Evolutionary conservation across 2,113 vertebrate species (phyloP), one percentile per base, ranked within the genome.

Genomic region (Zapornia atra): DNA sequence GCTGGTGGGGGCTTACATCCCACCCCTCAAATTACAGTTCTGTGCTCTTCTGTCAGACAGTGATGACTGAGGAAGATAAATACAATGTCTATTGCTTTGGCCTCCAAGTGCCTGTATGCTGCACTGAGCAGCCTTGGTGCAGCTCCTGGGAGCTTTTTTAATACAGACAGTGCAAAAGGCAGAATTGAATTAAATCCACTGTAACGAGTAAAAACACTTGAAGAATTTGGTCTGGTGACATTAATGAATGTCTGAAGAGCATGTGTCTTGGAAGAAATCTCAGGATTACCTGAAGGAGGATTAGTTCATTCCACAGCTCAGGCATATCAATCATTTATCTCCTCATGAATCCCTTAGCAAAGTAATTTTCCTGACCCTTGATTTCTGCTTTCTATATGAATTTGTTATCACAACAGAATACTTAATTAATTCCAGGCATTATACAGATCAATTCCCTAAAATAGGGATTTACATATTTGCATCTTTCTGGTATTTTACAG

Each of bases 211-310:
- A 79, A 91, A 96, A 86, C 51, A 18, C 42, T 64, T 92, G 38
- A 94, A 88, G 80, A 90, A 91, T 95, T 94, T 93, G 71, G 33
- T 92, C 82, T 91, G 82, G 7, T 92, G 85, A 80, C 2, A 2
- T 61, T 96, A 97, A 97, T 88, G 69, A 92, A 61, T 57, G 53
- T n/a, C 53, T 87, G 56, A 92, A 90, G 64, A 94, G 25, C 36
- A 92, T 78, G 80, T 66, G 33, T 70, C 76, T 81, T 91, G 79
- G 84, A 92, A 97, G 78, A 73, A 36, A 88, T 78, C 61, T 88
- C 57, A 80, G 87, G 82, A 92, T 92, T 95, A 92, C 94, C 75
- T 97, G 84, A 64, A 94, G 75, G 88, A 91, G 82, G 84, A 95
- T 95, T 94, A 92, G 26, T 64, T 82, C 11, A 3, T 92, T 83